Conservation (phyloP, 2,888 invertebrate genomes). For the Amphimallon solstitiale region DNA sequence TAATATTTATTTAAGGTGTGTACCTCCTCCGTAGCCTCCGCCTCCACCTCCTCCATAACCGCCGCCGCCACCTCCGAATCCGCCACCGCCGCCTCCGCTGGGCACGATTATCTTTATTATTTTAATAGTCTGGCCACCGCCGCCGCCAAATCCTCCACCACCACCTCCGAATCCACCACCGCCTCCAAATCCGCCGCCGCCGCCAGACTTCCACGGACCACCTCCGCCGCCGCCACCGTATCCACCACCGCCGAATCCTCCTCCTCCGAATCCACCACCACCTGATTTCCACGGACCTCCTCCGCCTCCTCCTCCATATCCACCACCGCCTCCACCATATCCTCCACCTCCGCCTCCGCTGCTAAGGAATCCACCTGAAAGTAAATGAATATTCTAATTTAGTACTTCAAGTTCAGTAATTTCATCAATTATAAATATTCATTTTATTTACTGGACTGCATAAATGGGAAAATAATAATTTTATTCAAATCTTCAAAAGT, state of each 20-base stretch:
- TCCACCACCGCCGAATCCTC: conserved; percentile 30
- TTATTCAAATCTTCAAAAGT: too few species aligned
- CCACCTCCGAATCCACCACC: conserved; percentile 27
- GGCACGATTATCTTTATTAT: conserved; percentile 26
- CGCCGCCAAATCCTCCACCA: conserved; percentile 6
- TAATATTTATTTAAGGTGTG: conserved; percentile 17
- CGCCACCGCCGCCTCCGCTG: conserved; percentile 36
- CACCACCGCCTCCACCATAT: conserved; percentile 4
- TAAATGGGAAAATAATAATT: too few species aligned
- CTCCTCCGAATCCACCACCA: conserved; percentile 26
- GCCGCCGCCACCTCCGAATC: conserved; percentile 10
- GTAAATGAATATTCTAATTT: too few species aligned
- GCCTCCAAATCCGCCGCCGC: conserved; percentile 15
- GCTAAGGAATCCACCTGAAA: conserved; percentile 31
- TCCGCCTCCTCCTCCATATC: conserved; percentile 22
- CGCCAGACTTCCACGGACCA: neutral
- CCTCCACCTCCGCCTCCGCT: conserved; percentile 35
- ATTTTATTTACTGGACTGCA: too few species aligned
- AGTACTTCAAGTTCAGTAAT: too few species aligned
- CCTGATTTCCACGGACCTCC: conserved; percentile 24
- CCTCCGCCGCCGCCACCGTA: conserved; percentile 23
- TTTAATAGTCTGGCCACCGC: conserved; percentile 17
- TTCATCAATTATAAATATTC: too few species aligned
- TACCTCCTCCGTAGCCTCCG: conserved; percentile 31
- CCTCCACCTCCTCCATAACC: conserved; percentile 29